Evolutionary conservation across 2,797 vertebrate genomes (phyloP).

Genomic region (Artibeus jamaicensis): DNA sequence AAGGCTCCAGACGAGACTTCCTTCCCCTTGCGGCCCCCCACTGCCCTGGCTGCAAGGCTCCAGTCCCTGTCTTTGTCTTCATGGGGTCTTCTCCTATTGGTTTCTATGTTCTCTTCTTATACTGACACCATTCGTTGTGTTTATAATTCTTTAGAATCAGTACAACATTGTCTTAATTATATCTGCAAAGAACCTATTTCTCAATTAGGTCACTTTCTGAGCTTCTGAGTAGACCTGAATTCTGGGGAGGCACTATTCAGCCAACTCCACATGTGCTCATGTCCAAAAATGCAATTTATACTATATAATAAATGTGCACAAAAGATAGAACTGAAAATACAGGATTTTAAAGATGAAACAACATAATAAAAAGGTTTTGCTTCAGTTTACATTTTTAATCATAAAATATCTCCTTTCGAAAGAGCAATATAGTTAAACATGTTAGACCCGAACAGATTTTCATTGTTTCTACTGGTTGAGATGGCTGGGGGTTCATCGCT

Average conservation of each 20-base stretch:
- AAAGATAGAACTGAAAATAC: neutral
- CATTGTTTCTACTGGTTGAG: no score
- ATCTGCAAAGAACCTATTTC: neutral
- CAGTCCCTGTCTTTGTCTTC: neutral
- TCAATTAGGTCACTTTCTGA: neutral
- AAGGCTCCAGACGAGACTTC: accelerated
- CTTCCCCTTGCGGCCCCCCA: no score
- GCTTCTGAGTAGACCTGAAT: neutral
- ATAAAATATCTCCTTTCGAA: neutral
- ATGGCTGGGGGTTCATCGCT: accelerated
- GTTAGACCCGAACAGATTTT: neutral
- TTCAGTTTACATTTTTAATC: neutral
- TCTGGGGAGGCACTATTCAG: neutral
- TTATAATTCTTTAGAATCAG: neutral
- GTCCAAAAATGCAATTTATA: no score
- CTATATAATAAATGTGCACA: neutral
- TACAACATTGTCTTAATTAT: neutral
- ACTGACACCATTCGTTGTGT: no score
- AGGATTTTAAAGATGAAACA: neutral
- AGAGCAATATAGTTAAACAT: neutral
- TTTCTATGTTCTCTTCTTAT: neutral
- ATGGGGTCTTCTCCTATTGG: neutral
- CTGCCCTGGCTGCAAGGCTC: neutral
- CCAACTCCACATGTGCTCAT: neutral
- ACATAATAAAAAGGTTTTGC: neutral